A percentile compares a stretch with the other conserved stretches of the same genome.
These are phyloP conservation scores for Himalopsyche anomala DNA, from an alignment of 2,888 invertebrate species.

Conservation along the genomic window DNA sequence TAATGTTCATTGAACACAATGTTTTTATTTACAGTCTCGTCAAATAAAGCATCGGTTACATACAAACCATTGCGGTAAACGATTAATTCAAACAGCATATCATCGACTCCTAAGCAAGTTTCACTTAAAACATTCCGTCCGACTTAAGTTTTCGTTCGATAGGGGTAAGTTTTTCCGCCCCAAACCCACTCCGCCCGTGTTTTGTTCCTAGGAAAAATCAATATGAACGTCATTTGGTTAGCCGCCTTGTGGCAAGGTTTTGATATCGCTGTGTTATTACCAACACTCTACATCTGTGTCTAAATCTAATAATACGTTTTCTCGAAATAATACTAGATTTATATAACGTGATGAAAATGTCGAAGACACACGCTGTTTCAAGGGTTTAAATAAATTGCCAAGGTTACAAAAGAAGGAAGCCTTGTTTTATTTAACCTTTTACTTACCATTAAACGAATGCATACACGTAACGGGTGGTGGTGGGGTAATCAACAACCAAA, in stretches of 20 bases:
- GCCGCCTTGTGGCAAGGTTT: neutral
- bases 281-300: neutral
- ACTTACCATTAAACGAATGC: too few relatives aligned
- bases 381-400: too few relatives aligned
- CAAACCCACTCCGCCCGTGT: neutral
- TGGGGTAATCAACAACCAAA: too few relatives aligned
- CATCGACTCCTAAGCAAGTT: neutral
- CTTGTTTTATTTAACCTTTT: too few relatives aligned
- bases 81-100: neutral
- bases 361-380: too few relatives aligned
- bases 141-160: constrained; percentile 23
- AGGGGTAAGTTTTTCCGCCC: constrained; percentile 7
- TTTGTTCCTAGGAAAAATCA: constrained; percentile 15
- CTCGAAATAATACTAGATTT: neutral
- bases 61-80: neutral
- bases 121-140: neutral
- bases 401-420: too few relatives aligned
- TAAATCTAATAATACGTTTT: neutral
- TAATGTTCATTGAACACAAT: too few relatives aligned
- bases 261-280: neutral
- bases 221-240: constrained; percentile 13
- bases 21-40: too few relatives aligned
- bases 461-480: too few relatives aligned
- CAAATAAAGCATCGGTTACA: too few relatives aligned
- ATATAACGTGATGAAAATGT: too few relatives aligned